Base-by-base conservation (phyloP, 2,888 invertebrate species). In the Xylophagus ater region DNA sequence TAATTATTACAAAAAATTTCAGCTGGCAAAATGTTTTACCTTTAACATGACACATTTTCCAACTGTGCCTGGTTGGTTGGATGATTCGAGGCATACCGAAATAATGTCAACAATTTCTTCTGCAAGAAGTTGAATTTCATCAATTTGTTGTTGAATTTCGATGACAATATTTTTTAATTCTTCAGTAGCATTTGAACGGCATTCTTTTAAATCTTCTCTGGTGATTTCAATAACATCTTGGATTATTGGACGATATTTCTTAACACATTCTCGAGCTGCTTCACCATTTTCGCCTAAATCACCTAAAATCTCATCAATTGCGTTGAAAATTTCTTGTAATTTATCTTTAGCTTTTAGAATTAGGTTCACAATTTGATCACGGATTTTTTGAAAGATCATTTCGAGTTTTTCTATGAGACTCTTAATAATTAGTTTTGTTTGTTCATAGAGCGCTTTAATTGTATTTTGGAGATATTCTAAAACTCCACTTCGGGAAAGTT, bases 201-300 rank as follows among this genome's bases (percentile, higher is more conserved):
- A 29, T n/a, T 34, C 20, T 23, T 34, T 34, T n/a, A 40, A 24
- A 5, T 23, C 24, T 10, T 29, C 21, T 7, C 13, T 24, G n/a
- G 40, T 10, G 10, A 34, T 34, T 14, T 18, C 14, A 12, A 25
- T n/a, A 12, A 40, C 20, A 14, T 34, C 34, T 4, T 24, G 15
- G 9, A 40, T 28, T 17, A 24, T 18, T 18, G 34, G 34, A 13
- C 40, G 34, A 17, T 21, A 30, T 9, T 34, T 28, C n/a, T 40
- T 29, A 17, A 34, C 28, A 12, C 40, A 40, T 10, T 13, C 40
- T 9, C 21, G n/a, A 4, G 32, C 34, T 4, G 9, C 10, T 28
- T 34, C 28, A 10, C 13, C 26, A 6, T 33, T 32, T 17, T 26
- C 26, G n/a, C 7, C 12, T n/a, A 26, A 26, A 8, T 26, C 12